Conservation (phyloP, 23 tunicate genomes). For the Trididemnum clinides region DNA sequence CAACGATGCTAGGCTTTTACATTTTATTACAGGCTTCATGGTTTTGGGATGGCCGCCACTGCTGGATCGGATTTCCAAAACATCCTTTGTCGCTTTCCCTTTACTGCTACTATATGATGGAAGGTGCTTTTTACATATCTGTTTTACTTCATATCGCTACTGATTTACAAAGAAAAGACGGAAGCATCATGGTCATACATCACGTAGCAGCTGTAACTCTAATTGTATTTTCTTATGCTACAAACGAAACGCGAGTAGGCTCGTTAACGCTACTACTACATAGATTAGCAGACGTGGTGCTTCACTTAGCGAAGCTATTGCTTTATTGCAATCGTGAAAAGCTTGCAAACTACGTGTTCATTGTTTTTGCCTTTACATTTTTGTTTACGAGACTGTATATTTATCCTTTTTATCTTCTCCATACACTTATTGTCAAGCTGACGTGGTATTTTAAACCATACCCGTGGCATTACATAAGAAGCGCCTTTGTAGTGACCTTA, state of each 20-base stretch:
- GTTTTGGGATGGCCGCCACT: constrained; percentile 32
- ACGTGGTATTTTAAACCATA: constrained; percentile 38
- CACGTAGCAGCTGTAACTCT: constrained; percentile 25
- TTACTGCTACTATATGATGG: constrained; percentile 26
- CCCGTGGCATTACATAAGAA: constrained; percentile 52
- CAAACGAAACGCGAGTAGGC: constrained; percentile 30
- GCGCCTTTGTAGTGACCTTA: constrained; percentile 24
- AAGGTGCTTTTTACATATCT: constrained; percentile 42
- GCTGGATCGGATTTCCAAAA: constrained; percentile 22
- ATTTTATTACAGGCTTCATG: constrained; percentile 23
- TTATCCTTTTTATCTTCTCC: constrained; percentile 28
- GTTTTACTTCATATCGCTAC: not conserved
- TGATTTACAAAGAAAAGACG: constrained; percentile 35
- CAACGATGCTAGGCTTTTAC: not conserved
- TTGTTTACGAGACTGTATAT: constrained; percentile 29
- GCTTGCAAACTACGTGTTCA: constrained; percentile 6
- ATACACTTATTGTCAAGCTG: constrained; percentile 26
- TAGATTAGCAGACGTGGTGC: constrained; percentile 28
- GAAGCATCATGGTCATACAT: constrained; percentile 4
- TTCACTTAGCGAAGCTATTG: constrained; percentile 33
- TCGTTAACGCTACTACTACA: constrained; percentile 22
- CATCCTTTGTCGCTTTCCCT: constrained; percentile 20
- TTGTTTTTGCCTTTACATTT: constrained; percentile 12
- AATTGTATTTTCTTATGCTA: constrained; percentile 41
- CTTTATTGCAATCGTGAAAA: constrained; percentile 3